These are phyloP conservation scores for Elephas maximus DNA, from an alignment of 2,113 vertebrate species.

Conservation along the genomic window DNA sequence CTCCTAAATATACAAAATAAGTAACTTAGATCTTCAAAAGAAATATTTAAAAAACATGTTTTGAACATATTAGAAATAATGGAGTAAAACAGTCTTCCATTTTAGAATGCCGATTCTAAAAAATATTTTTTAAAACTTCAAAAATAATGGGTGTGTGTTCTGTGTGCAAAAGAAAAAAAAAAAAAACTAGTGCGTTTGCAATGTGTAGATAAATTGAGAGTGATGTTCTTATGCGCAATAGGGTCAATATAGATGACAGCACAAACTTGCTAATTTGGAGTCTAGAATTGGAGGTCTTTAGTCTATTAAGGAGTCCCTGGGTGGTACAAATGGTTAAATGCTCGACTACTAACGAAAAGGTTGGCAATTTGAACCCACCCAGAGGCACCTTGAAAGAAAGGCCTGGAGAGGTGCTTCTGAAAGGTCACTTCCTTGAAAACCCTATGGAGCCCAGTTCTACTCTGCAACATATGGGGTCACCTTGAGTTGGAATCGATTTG, in stretches of 20 bases:
- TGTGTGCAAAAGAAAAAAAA: too few species aligned
- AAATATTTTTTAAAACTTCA: not conserved
- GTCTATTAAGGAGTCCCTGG: not conserved
- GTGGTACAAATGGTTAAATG: not conserved
- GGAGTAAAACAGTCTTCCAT: not conserved
- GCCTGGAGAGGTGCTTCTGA: not conserved
- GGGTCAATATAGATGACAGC: not conserved
- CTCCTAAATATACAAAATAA: not conserved
- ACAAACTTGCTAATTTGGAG: not conserved
- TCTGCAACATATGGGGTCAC: not conserved
- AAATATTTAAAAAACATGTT: constrained; percentile 4
- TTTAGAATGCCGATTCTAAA: not conserved
- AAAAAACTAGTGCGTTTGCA: not conserved
- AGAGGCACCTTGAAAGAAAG: not conserved
- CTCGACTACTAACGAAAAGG: not conserved
- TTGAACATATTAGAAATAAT: constrained; percentile 10
- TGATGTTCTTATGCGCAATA: not conserved
- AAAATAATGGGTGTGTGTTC: not conserved
- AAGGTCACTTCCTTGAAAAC: not conserved
- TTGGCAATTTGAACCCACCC: not conserved
- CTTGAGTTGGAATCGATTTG: not conserved
- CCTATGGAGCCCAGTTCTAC: not conserved
- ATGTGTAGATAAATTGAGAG: not conserved
- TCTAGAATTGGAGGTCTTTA: not conserved
- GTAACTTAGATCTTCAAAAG: not conserved